Evolutionary conservation across 2,113 vertebrate genomes (phyloP).

Genomic region (Empidonax traillii): DNA sequence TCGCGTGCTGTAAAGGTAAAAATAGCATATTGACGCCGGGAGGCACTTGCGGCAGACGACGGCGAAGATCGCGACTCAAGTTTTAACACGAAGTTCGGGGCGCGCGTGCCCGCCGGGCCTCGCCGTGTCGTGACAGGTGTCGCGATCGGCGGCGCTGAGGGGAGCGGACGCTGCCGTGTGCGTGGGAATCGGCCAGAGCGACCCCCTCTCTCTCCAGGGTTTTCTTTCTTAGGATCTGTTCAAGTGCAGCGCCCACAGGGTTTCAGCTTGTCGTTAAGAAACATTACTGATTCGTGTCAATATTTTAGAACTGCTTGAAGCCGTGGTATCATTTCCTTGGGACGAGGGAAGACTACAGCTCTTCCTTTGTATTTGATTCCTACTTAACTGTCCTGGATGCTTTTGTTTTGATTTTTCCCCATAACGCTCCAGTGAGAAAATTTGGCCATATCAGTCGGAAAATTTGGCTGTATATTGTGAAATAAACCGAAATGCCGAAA

Average conservation of each 20-base stretch:
- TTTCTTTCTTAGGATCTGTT: not conserved
- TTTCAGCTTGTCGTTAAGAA: not conserved
- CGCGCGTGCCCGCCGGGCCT: not conserved
- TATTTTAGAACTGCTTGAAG: rapidly evolving
- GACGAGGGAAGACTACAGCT: not conserved
- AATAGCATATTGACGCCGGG: not conserved
- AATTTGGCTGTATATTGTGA: not conserved
- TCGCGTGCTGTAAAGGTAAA: not conserved
- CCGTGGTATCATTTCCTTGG: not conserved
- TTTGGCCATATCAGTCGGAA: not conserved
- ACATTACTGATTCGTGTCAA: rapidly evolving
- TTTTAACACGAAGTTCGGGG: constrained; percentile 69
- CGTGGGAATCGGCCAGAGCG: rapidly evolving
- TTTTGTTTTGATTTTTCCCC: not conserved
- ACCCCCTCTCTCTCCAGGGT: rapidly evolving
- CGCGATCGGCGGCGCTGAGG: not conserved
- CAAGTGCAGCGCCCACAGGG: rapidly evolving
- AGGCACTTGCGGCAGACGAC: not conserved
- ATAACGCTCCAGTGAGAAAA: not conserved
- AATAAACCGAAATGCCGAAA: not conserved
- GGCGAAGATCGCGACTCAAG: constrained; percentile 57
- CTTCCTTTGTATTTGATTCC: not conserved
- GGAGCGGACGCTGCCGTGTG: not conserved
- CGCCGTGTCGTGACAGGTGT: constrained; percentile 3
- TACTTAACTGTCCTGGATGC: not conserved